Evolutionary conservation across 2,797 vertebrate species (phyloP), one percentile per base, ranked within the genome.

Genomic region (Esox lucius): DNA sequence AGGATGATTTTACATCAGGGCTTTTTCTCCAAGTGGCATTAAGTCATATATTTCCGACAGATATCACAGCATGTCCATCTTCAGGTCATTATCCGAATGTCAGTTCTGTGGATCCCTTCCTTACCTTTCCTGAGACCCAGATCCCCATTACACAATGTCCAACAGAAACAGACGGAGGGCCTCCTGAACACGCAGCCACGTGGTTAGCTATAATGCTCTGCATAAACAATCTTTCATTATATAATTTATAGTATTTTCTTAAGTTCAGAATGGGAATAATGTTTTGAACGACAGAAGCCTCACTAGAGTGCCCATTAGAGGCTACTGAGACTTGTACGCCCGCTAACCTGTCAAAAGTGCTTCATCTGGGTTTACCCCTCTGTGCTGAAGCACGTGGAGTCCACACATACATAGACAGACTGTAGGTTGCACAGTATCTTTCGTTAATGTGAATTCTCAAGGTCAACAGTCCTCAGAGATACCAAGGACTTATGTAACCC

Each of bases 81-180:
- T 22, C 9, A 64, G 15, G 70, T 74, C 64, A 31, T 33, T 84
- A 33, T 83, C 85, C 88, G 83, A 89, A 95, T 92, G 87, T 80
- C 84, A 88, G 85, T 84, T 79, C 91, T 85, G 83, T 83, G 87
- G 84, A 86, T 86, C 67, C 76, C 75, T 83, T 83, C 90, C 95
- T 97, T 97, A 97, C 59, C 75, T 59, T 22, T 8, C 15, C n/a
- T 59, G 8, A 9, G n/a, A 59, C 7, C n/a, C 2, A 59, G 33
- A 86, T 91, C 93, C 85, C 92, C 90, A 89, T 92, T 90, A 95
- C 33, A 92, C 91, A 92, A 93, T 93, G 87, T 88, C 91, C 89
- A 91, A 90, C 90, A 90, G 89, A 90, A 93, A 94, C 90, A 94
- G 93, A 94, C 91, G 91, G 93, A 94, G 91, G 75, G 88, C 15